Percentiles rank a stretch among this genome's conserved stretches.
These are phyloP conservation scores for Alexandromys oeconomus DNA, from an alignment of 2,797 vertebrate species.

Conservation along the genomic window DNA sequence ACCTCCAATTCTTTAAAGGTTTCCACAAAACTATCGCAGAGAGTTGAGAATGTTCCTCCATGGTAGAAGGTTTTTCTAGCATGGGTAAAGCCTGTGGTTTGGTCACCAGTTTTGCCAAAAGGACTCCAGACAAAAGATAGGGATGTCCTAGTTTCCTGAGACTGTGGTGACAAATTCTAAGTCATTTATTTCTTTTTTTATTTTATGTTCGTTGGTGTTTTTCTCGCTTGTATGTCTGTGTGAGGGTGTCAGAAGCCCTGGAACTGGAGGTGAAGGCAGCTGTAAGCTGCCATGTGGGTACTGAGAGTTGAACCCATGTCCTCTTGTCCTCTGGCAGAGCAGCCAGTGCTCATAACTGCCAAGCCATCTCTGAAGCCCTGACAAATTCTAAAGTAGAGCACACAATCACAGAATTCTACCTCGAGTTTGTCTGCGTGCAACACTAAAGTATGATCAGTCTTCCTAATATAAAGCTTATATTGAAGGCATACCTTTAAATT, in stretches of 20 bases:
- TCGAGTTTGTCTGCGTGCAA: background rate
- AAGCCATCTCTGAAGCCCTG: no score
- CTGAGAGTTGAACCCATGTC: background rate
- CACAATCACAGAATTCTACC: background rate
- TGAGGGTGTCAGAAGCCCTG: no score
- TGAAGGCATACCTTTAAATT: background rate
- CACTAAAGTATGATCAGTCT: background rate
- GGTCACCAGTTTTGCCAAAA: background rate
- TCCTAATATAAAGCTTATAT: background rate
- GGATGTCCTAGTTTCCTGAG: background rate
- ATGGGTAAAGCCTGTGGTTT: background rate
- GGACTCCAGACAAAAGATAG: background rate
- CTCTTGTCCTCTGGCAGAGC: background rate
- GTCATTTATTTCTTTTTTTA: no score
- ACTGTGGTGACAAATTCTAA: background rate
- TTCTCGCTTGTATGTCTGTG: background rate
- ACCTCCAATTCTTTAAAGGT: background rate
- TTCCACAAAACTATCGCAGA: background rate
- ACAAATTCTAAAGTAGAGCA: background rate
- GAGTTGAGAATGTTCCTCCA: background rate
- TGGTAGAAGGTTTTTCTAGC: no score
- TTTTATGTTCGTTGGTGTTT: background rate
- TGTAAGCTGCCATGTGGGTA: background rate
- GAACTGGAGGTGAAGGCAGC: background rate
- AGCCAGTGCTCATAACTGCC: background rate